These are phyloP conservation scores for Oncorhynchus tshawytscha DNA, from an alignment of 2,113 vertebrate genomes.

Conservation along the genomic window DNA sequence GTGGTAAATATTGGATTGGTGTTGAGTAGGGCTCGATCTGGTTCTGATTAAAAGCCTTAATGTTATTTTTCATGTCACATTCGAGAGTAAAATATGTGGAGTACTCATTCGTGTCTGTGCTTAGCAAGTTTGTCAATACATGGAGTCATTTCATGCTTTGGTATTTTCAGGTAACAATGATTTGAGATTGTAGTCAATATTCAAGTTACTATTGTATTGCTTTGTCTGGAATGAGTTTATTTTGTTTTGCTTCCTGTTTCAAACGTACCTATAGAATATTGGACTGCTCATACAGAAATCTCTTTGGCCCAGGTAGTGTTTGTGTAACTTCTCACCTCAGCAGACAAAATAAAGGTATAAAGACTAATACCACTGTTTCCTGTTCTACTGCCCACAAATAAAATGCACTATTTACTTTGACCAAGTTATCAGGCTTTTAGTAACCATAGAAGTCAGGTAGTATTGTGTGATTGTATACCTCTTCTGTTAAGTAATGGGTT, in stretches of 20 bases:
- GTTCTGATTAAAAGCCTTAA: slow-evolving; percentile 41
- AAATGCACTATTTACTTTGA: not conserved
- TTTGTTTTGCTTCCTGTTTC: slow-evolving; percentile 5
- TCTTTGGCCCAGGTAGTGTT: slow-evolving; percentile 21
- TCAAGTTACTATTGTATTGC: slow-evolving; percentile 12
- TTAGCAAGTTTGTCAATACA: slow-evolving; percentile 34
- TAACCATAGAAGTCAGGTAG: not conserved
- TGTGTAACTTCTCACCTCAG: slow-evolving; percentile 61
- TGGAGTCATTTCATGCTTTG: slow-evolving; percentile 38
- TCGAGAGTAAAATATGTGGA: slow-evolving; percentile 36
- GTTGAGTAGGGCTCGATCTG: slow-evolving; percentile 27
- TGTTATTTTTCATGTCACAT: slow-evolving; percentile 35
- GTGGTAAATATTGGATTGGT: slow-evolving; percentile 35
- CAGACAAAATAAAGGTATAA: slow-evolving; percentile 69
- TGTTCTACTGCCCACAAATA: slow-evolving; percentile 27
- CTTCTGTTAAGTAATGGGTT: not conserved
- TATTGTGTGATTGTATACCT: not conserved
- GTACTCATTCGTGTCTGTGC: slow-evolving; percentile 24
- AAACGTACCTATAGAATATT: slow-evolving; percentile 3
- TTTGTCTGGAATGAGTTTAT: slow-evolving; percentile 16
- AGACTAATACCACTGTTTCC: slow-evolving; percentile 51
- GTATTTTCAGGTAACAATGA: not conserved
- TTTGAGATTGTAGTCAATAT: not conserved
- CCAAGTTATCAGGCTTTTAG: not conserved
- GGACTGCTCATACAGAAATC: slow-evolving; percentile 17